A percentile compares a stretch with the other conserved stretches of the same genome.
Evolutionary conservation across 2,113 vertebrate species (phyloP).

Genomic region (Oostethus manadensis): DNA sequence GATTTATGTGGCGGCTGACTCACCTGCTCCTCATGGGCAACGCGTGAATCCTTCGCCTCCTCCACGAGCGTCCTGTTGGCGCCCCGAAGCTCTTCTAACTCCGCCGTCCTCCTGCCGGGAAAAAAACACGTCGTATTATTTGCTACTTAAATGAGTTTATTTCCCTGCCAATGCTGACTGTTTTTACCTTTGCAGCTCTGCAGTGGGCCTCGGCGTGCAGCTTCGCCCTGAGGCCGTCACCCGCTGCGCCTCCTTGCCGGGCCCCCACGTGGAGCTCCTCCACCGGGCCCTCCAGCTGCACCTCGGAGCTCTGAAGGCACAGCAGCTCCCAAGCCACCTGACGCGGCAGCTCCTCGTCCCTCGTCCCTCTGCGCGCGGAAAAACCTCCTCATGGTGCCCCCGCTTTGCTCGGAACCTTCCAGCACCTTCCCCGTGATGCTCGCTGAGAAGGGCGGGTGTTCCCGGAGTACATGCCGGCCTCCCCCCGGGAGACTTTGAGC

Average conservation of each 20-base stretch:
- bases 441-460: neutral
- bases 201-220: slow-evolving; percentile 46
- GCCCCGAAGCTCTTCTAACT: slow-evolving; percentile 49
- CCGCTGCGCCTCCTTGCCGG: slow-evolving; percentile 35
- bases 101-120: slow-evolving; percentile 49
- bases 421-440: slow-evolving; percentile 28
- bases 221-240: slow-evolving; percentile 43
- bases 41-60: slow-evolving; percentile 36
- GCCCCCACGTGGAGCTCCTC: slow-evolving; percentile 62
- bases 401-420: neutral
- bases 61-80: slow-evolving; percentile 30
- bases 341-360: slow-evolving; percentile 46
- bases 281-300: slow-evolving; percentile 66
- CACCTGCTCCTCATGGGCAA: slow-evolving; percentile 46
- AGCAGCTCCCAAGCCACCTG: slow-evolving; percentile 62
- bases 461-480: neutral
- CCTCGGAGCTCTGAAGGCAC: slow-evolving; percentile 63
- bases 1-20: neutral
- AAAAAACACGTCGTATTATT: too few relatives aligned
- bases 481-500: neutral
- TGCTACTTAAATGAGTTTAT: too few relatives aligned
- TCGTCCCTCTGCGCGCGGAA: slow-evolving; percentile 60
- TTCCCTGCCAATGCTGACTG: too few relatives aligned
- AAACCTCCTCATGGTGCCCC: slow-evolving; percentile 67
- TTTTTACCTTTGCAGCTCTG: slow-evolving; percentile 52